Evolutionary conservation across 92 coral and sea anemone species (phyloP).

Genomic region (Pocillopora meandrina): DNA sequence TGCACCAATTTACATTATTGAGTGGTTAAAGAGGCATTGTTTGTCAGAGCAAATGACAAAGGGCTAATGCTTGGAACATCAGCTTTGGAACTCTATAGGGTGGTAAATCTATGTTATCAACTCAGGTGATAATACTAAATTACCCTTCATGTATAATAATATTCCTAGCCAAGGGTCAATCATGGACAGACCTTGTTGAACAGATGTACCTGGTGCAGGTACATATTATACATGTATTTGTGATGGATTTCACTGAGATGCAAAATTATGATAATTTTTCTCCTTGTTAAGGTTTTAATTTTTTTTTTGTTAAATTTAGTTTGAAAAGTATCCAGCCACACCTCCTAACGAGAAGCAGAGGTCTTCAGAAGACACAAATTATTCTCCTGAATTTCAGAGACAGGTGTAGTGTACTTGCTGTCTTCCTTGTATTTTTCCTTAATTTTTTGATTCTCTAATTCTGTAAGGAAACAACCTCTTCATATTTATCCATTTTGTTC

Average conservation of each 20-base stretch:
- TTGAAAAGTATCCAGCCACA: conserved; percentile 41
- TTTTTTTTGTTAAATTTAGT: not conserved
- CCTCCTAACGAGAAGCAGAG: conserved; percentile 33
- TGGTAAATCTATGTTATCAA: no score
- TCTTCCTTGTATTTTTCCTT: not conserved
- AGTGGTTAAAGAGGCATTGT: no score
- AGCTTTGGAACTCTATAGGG: no score
- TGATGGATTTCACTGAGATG: not conserved
- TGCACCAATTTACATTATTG: no score
- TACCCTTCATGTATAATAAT: no score
- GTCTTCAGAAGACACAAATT: not conserved
- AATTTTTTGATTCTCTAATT: not conserved
- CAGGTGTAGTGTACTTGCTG: not conserved
- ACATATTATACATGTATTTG: not conserved
- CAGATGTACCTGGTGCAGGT: no score
- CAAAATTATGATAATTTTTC: not conserved
- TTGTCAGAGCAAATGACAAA: no score
- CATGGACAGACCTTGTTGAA: no score
- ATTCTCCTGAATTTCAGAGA: conserved; percentile 35
- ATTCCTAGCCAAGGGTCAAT: no score
- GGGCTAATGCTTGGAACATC: no score
- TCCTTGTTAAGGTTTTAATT: not conserved
- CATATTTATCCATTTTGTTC: not conserved
- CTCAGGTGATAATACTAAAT: no score
- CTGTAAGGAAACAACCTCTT: not conserved